Evolutionary conservation across 2,888 invertebrate species (phyloP).

Genomic region (Gerris lacustris): DNA sequence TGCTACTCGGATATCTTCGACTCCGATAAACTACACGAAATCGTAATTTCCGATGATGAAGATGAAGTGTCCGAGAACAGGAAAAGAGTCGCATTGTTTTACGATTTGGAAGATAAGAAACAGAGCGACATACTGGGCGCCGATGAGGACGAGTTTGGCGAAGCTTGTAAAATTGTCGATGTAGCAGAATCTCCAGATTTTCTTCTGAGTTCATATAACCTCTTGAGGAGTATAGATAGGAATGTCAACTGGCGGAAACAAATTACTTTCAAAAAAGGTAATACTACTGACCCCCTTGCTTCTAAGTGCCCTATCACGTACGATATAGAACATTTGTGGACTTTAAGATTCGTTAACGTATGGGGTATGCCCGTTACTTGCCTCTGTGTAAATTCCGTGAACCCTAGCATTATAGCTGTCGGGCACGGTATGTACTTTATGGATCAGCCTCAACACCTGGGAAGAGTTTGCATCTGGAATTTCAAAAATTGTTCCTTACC

Average conservation of each 20-base stretch:
- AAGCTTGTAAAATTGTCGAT: slow-evolving; percentile 35
- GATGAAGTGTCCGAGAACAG: slow-evolving; percentile 33
- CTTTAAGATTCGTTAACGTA: slow-evolving; percentile 44
- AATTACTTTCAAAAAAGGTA: slow-evolving; percentile 55
- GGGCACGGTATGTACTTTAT: slow-evolving; percentile 55
- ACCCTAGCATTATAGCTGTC: slow-evolving; percentile 58
- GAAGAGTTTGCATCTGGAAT: slow-evolving; percentile 63
- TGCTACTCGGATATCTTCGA: slow-evolving; percentile 70
- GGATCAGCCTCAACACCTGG: slow-evolving; percentile 45
- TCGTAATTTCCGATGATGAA: slow-evolving; percentile 30
- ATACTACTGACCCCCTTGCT: slow-evolving; percentile 48
- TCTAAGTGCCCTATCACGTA: slow-evolving; percentile 54
- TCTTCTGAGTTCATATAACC: slow-evolving; percentile 49
- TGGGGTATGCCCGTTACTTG: slow-evolving; percentile 46
- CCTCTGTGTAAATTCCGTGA: slow-evolving; percentile 54
- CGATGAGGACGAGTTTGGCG: slow-evolving; percentile 4
- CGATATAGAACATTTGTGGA: slow-evolving; percentile 54
- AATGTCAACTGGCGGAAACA: slow-evolving; percentile 41
- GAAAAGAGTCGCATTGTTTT: background rate
- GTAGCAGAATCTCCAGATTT: slow-evolving; percentile 40
- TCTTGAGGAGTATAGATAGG: slow-evolving; percentile 59
- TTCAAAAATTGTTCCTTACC: slow-evolving; percentile 62
- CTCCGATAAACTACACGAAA: slow-evolving; percentile 40
- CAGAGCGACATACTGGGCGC: background rate
- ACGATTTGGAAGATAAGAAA: background rate